These are phyloP conservation scores for Callimorpha dominula DNA, from an alignment of 2,888 invertebrate species.

Conservation along the genomic window DNA sequence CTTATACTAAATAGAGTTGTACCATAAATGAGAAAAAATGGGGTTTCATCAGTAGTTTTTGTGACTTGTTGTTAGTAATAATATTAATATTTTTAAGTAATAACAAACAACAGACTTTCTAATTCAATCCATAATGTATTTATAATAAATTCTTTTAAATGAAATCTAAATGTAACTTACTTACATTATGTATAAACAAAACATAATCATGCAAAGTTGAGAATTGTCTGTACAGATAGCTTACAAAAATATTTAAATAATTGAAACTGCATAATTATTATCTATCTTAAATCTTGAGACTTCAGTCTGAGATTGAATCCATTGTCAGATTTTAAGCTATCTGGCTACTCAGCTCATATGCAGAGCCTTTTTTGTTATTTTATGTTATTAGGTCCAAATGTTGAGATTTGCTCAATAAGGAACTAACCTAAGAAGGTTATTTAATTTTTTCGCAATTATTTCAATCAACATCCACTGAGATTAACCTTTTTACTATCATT, in stretches of 20 bases:
- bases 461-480: neutral
- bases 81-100: too few species aligned
- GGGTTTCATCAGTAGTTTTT: neutral
- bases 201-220: conserved; percentile 19
- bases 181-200: conserved; percentile 24
- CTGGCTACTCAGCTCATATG: conserved; percentile 1
- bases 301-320: conserved; percentile 10
- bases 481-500: too few species aligned
- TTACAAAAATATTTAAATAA: conserved; percentile 21
- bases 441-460: neutral
- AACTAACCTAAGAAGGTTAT: neutral
- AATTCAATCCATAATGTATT: neutral
- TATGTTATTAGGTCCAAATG: neutral
- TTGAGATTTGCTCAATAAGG: neutral
- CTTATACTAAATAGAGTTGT: neutral
- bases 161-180: conserved; percentile 17
- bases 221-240: conserved; percentile 21
- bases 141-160: conserved; percentile 2
- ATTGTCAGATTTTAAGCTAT: neutral
- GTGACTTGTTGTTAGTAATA: neutral
- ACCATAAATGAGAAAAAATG: too few species aligned
- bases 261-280: conserved; percentile 14
- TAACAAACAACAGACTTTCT: neutral
- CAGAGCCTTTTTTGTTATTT: neutral
- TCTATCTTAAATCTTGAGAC: conserved; percentile 29